Evolutionary conservation across 2,888 invertebrate genomes (phyloP), one percentile per base, ranked within the genome.

Genomic region (Geotrupes spiniger): DNA sequence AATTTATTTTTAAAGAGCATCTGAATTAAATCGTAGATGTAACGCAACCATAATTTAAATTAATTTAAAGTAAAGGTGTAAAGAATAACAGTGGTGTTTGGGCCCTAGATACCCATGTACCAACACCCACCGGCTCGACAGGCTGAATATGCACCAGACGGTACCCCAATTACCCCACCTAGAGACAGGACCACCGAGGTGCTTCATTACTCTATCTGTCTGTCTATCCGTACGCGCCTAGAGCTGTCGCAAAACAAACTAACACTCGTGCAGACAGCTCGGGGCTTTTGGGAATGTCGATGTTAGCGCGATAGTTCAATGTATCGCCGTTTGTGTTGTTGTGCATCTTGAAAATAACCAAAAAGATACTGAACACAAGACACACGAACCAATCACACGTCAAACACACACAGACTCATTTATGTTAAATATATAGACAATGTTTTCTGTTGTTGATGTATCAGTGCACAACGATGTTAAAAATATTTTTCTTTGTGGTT

Each of bases 31-130:
- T 21, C 21, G n/a, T n/a, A n/a, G n/a, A n/a, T n/a, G n/a, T n/a
- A 21, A 21, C 29, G 25, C 38, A 39, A 28, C 29, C 37, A 38
- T 21, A 45, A 12, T 39, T 51, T 39, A 38, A 8, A 8, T 9
- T 27, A n/a, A 4, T 21, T 21, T 6, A 21, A 21, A 21, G 21
- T 21, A 21, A 21, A 21, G 4, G 6, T 21, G 28, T 6, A 14
- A 36, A 12, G 14, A 36, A 53, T 55, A 58, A 58, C 53, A 62
- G 63, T 65, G 69, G 65, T 68, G 62, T 68, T 69, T 74, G 74
- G 76, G 74, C 68, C 73, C 73, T 77, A 79, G 79, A 79, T 79
- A 72, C 79, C 79, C 74, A 76, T 79, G 77, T 79, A 78, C 75
- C 79, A 78, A 76, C 78, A 78, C 74, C 78, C 77, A 71, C 75